Percentiles rank a stretch among this genome's conserved stretches.
These are phyloP conservation scores for Amphipyra tragopoginis DNA, from an alignment of 2,888 invertebrate genomes.

Conservation along the genomic window DNA sequence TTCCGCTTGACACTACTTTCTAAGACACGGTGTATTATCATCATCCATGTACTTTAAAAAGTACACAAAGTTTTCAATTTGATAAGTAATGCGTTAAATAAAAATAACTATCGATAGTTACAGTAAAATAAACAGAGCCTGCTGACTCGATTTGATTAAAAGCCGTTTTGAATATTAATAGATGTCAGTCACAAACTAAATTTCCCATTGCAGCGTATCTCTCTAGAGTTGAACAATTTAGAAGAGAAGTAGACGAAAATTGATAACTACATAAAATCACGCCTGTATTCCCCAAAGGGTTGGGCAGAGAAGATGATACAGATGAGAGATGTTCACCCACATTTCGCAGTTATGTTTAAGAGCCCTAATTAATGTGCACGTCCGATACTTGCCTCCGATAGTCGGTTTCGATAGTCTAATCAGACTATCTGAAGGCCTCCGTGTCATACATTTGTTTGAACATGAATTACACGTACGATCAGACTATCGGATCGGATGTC, in stretches of 20 bases:
- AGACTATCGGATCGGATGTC: too few species aligned
- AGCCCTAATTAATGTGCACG: too few species aligned
- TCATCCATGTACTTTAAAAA: background rate
- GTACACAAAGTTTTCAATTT: constrained; percentile 13
- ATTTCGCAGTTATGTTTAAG: too few species aligned
- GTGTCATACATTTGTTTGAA: too few species aligned
- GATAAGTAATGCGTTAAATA: background rate
- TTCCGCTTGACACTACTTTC: too few species aligned
- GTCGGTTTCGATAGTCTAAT: too few species aligned
- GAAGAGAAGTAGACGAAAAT: background rate
- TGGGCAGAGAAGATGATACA: too few species aligned
- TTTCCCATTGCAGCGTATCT: background rate
- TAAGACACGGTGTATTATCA: background rate
- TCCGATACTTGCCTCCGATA: too few species aligned
- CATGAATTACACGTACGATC: too few species aligned
- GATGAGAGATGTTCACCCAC: too few species aligned
- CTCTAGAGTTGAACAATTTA: background rate
- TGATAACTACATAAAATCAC: background rate
- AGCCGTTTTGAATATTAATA: constrained; percentile 29
- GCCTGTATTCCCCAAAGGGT: too few species aligned
- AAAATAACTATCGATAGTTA: background rate
- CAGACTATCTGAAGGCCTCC: too few species aligned
- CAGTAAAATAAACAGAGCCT: constrained; percentile 1
- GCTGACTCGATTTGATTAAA: constrained; percentile 23
- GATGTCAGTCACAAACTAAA: constrained; percentile 2